Evolutionary conservation across 2,797 vertebrate genomes (phyloP).

Genomic region (Argyrosomus regius): DNA sequence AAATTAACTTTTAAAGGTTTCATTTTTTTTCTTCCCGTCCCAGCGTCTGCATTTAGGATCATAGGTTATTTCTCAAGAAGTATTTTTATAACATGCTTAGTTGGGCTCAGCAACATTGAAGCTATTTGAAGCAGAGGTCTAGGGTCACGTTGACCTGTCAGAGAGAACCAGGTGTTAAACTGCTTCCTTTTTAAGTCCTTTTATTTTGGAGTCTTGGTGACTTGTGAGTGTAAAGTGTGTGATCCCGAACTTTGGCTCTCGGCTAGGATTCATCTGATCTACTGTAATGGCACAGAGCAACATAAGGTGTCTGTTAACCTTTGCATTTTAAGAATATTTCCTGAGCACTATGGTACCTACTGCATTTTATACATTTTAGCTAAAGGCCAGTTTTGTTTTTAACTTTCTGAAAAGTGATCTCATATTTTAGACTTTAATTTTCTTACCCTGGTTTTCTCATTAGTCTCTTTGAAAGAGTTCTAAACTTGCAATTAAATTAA

Average conservation of each 20-base stretch:
- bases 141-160: conserved; percentile 70
- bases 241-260: conserved; percentile 11
- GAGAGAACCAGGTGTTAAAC: conserved; percentile 61
- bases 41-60: conserved; percentile 38
- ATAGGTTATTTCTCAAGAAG: conserved; percentile 58
- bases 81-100: conserved; percentile 67
- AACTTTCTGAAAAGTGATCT: not conserved
- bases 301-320: not conserved
- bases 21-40: conserved; percentile 27
- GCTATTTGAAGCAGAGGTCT: conserved; percentile 73
- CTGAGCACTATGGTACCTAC: not conserved
- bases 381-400: not conserved
- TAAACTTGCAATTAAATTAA: not conserved
- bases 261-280: not conserved
- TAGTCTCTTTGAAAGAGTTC: not conserved
- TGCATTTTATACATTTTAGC: not conserved
- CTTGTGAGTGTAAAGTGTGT: conserved; percentile 11
- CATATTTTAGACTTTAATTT: not conserved
- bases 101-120: conserved; percentile 61
- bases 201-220: conserved; percentile 52
- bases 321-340: not conserved
- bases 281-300: not conserved
- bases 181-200: conserved; percentile 54
- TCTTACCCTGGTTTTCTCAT: not conserved
- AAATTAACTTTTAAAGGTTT: conserved; percentile 21